phyloP scores from a whole-genome alignment of 2,113 vertebrate genomes.

The Saguinus imperator region DNA sequence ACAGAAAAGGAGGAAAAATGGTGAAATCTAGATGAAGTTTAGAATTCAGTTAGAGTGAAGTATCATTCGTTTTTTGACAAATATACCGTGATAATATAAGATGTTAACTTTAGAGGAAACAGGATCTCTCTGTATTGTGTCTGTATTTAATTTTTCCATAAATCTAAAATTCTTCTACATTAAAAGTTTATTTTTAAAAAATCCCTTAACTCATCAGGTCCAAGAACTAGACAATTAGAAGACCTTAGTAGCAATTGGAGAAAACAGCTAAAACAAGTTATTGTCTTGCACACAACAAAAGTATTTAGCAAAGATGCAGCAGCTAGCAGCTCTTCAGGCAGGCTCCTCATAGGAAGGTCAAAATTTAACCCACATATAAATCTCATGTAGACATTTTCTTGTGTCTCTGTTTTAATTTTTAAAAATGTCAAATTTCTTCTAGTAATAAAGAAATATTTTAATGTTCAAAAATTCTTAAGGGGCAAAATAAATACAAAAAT shows the following conservation, averaged over 20 bases:
- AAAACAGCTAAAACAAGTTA: neutral
- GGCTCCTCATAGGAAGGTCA: neutral
- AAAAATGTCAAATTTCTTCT: neutral
- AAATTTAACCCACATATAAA: neutral
- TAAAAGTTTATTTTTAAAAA: neutral
- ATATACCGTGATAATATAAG: neutral
- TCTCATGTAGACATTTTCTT: neutral
- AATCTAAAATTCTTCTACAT: slow-evolving; percentile 28
- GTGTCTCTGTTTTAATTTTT: neutral
- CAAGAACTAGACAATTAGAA: neutral
- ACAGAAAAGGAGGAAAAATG: neutral
- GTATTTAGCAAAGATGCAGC: neutral
- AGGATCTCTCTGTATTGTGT: neutral
- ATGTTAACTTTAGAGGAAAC: neutral
- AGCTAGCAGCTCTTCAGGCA: neutral
- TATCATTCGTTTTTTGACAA: neutral
- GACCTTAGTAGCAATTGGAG: neutral
- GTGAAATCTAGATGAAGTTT: slow-evolving; percentile 6
- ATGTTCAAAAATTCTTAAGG: neutral
- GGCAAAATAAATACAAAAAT: neutral
- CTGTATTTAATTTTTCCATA: neutral
- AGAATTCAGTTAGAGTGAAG: neutral
- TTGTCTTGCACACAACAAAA: neutral
- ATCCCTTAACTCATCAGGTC: neutral
- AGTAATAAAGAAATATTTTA: neutral